phyloP scores from a whole-genome alignment of 2,888 invertebrate species.

The Ceratothoa steindachneri region DNA sequence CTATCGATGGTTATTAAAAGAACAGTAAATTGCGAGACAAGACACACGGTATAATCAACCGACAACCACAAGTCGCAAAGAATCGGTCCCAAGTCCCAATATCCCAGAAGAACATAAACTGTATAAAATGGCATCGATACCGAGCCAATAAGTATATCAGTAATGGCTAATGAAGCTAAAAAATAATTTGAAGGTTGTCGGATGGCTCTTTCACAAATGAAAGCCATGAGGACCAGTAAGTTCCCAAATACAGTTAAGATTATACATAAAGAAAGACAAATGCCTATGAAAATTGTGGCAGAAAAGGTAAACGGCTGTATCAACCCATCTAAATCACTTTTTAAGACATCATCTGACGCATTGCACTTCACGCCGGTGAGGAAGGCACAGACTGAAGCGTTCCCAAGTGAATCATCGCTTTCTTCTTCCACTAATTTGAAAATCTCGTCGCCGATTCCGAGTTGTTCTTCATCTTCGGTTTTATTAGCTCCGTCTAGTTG shows the following conservation, averaged over 20 bases:
- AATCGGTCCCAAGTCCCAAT: slow-evolving; percentile 93
- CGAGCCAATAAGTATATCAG: slow-evolving; percentile 94
- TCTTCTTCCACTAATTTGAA: too few species aligned
- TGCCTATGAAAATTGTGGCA: slow-evolving; percentile 83
- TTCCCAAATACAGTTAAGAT: slow-evolving; percentile 91
- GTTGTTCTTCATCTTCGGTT: too few species aligned
- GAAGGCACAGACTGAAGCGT: neutral
- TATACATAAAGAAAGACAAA: slow-evolving; percentile 80
- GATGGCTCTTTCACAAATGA: slow-evolving; percentile 60
- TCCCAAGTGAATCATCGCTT: too few species aligned
- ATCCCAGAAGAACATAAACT: slow-evolving; percentile 90
- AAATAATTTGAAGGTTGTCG: slow-evolving; percentile 98
- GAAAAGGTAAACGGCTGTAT: slow-evolving; percentile 67
- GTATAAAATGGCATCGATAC: slow-evolving; percentile 99
- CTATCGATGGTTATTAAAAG: slow-evolving; percentile 96
- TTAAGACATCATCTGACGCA: neutral
- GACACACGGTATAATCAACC: slow-evolving; percentile 96
- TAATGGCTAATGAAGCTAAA: slow-evolving; percentile 95
- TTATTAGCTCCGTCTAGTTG: too few species aligned
- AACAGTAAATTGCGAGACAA: slow-evolving; percentile 98
- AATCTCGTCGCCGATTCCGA: too few species aligned
- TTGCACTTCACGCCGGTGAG: neutral
- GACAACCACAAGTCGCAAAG: slow-evolving; percentile 97
- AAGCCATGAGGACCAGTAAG: slow-evolving; percentile 87
- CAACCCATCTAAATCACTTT: neutral